Base-by-base conservation (phyloP, 2,888 invertebrate species). In the Nebria brevicollis region DNA sequence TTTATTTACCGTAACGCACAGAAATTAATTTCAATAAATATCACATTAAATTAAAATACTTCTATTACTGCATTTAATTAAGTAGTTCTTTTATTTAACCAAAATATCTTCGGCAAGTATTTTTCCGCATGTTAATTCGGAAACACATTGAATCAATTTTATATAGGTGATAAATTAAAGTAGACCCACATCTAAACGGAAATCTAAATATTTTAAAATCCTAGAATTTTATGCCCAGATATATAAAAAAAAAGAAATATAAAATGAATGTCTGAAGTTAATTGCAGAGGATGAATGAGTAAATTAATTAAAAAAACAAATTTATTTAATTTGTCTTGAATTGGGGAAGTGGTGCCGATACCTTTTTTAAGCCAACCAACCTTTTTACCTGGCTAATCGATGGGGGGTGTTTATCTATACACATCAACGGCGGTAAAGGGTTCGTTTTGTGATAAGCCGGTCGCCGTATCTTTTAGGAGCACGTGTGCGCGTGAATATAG, bases 371-470 rank as follows among this genome's bases (percentile, higher is more conserved):
- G 13, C 54, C 8, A 54, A 11, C 54, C 11, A 13, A 54, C 13
- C 54, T 54, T 34, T 34, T 70, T 70, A 70, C 70, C 70, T 70
- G 70, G 26, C 20, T 70, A 26, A 70, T 70, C 70, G 70, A 70
- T 70, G 70, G 70, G 70, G 70, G 70, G 70, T 34, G 70, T 70
- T 54, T 25, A 70, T 70, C 70, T 34, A 70, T 25, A 70, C 70
- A 70, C 26, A 70, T 70, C 70, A 26, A 70, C 13, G 13, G 15
- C 26, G 70, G 25, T 70, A 70, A 70, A 70, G 70, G 70, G 70
- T 26, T 70, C 54, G 54, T n/a, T 34, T 70, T 70, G 70, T 70
- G 70, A 70, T 70, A 34, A 26, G 34, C 70, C 70, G 70, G 7
- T 26, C 25, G 26, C 25, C 70, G 70, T 13, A 34, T 70, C 34